Conservation (phyloP, 2,797 vertebrate genomes). For the Xenentodon cancila region DNA sequence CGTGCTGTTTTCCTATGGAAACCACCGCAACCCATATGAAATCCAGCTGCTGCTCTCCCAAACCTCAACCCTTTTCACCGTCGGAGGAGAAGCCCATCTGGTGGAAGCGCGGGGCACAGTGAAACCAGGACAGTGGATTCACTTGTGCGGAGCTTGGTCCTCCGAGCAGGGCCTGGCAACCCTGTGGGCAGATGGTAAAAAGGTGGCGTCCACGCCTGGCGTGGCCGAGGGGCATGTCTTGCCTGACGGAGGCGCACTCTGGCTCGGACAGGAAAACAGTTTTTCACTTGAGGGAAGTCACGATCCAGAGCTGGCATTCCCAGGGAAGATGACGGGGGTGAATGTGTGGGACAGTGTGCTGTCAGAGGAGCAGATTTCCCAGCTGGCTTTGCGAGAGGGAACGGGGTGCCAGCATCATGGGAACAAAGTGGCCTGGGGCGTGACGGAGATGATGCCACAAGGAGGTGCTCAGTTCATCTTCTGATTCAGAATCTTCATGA, state of each 20-base stretch:
- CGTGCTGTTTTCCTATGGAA: slow-evolving; percentile 91
- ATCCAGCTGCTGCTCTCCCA: slow-evolving; percentile 89
- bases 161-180: slow-evolving; percentile 82
- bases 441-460: slow-evolving; percentile 89
- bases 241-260: slow-evolving; percentile 85
- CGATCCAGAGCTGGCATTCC: slow-evolving; percentile 86
- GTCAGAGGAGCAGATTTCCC: slow-evolving; percentile 79
- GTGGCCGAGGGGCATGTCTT: slow-evolving; percentile 83
- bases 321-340: slow-evolving; percentile 92
- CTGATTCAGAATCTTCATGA: slow-evolving; percentile 45
- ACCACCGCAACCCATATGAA: slow-evolving; percentile 88
- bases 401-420: slow-evolving; percentile 84
- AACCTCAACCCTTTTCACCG: slow-evolving; percentile 77
- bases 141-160: slow-evolving; percentile 90
- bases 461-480: slow-evolving; percentile 90
- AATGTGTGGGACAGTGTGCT: slow-evolving; percentile 93
- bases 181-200: slow-evolving; percentile 86
- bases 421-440: slow-evolving; percentile 91
- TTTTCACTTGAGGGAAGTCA: slow-evolving; percentile 84
- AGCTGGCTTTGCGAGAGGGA: slow-evolving; percentile 64
- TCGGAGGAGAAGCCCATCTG: slow-evolving; percentile 84
- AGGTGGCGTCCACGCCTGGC: slow-evolving; percentile 57
- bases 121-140: slow-evolving; percentile 82
- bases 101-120: slow-evolving; percentile 72
- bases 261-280: slow-evolving; percentile 92